Evolutionary conservation across 2,888 invertebrate genomes (phyloP), one percentile per base, ranked within the genome.

Genomic region (Cephus rjabovi): DNA sequence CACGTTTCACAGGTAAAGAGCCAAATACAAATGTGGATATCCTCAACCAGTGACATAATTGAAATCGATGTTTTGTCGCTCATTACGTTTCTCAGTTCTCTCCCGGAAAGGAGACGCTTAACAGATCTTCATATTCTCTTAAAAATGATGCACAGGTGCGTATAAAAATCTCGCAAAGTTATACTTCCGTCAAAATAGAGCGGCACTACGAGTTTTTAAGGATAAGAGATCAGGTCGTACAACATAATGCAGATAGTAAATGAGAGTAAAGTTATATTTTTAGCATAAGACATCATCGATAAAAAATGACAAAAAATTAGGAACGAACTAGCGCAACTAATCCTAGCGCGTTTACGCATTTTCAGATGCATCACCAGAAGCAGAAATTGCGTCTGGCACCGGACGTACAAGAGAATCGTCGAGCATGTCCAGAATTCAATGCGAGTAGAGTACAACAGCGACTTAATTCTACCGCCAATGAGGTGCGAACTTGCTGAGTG

Each of bases 341-440:
- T 56, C 56, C 56, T 56, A 56, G 56, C 56, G 56, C 56, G 56
- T 56, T 56, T 56, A 56, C 23, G 56, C 23, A 71, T 90, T 93
- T 90, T 89, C 93, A 92, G 92, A 93, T 90, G 93, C 92, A 90
- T 95, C 92, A 89, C 89, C 90, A 84, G 92, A 84, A 90, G 91
- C 84, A 89, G 89, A 82, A 91, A 90, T 85, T 94, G 94, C 87
- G 85, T 89, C 79, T 97, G 96, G 96, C 94, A 94, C 89, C 90
- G 93, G 83, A 95, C 95, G 12, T 96, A 95, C 90, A 92, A 93
- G 85, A 91, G 92, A 87, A 94, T 96, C 83, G 90, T 94, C 75
- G 93, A 94, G 85, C 91, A 93, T 84, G 93, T 95, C 56, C 96
- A 96, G 92, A 93, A 93, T 88, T 93, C 94, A 85, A 96, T 96